Percentiles rank a stretch among this genome's conserved stretches.
phyloP scores from a whole-genome alignment of 2,888 invertebrate species.

The Lysandra coridon region DNA sequence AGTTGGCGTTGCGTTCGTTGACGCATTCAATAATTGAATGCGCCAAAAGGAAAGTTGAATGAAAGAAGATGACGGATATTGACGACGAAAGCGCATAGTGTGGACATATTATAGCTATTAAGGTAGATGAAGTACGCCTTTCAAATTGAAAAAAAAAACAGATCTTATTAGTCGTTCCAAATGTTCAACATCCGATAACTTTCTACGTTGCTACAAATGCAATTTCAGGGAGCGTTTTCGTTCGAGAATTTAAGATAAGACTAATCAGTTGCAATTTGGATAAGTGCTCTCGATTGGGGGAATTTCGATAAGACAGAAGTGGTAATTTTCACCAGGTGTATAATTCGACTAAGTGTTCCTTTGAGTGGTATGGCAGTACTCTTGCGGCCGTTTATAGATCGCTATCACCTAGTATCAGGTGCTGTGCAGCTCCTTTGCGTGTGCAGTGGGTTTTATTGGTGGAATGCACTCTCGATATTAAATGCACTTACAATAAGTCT shows the following conservation, averaged over 20 bases:
- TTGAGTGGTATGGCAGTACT: background rate
- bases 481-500: background rate
- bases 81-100: too few relatives aligned
- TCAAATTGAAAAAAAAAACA: too few relatives aligned
- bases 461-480: background rate
- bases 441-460: background rate
- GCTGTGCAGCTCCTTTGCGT: background rate
- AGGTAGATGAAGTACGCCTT: too few relatives aligned
- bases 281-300: background rate
- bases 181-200: background rate
- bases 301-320: background rate
- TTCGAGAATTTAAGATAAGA: background rate
- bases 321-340: conserved; percentile 2
- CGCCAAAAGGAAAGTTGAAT: too few relatives aligned
- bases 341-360: conserved; percentile 2
- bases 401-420: background rate
- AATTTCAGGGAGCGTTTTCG: background rate
- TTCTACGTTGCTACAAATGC: background rate
- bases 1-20: too few relatives aligned
- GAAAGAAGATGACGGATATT: too few relatives aligned
- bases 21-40: too few relatives aligned
- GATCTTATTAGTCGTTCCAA: background rate
- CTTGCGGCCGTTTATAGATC: background rate
- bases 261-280: conserved; percentile 1
- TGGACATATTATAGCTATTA: too few relatives aligned